Percentiles rank a stretch among this genome's conserved stretches.
phyloP scores from a whole-genome alignment of 1,140 invertebrate species.

The Camponotus vicinus region DNA sequence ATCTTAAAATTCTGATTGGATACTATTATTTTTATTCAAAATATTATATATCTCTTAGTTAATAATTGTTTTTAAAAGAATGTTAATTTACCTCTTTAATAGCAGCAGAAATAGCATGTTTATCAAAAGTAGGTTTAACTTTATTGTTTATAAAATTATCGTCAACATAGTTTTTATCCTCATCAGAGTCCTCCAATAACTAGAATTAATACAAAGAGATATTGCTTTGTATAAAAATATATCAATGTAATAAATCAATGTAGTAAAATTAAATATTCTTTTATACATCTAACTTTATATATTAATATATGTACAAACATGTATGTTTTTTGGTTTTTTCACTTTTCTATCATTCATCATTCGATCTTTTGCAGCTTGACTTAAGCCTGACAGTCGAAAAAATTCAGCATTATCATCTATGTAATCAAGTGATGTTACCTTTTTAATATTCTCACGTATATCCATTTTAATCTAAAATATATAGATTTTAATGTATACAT shows the following conservation, averaged over 20 bases:
- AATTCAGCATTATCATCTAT: slow-evolving; percentile 18
- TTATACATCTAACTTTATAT: background rate
- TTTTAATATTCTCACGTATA: slow-evolving; percentile 50
- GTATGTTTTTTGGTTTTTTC: slow-evolving; percentile 42
- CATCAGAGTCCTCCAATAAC: slow-evolving; percentile 11
- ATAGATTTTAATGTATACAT: background rate
- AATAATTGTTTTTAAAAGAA: background rate
- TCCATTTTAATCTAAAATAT: slow-evolving; percentile 41
- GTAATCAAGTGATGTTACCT: slow-evolving; percentile 21
- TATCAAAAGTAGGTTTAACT: slow-evolving; percentile 6
- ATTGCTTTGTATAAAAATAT: background rate
- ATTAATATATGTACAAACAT: slow-evolving; percentile 49
- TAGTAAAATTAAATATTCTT: slow-evolving; percentile 3
- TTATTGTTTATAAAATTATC: background rate
- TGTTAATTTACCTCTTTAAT: slow-evolving; percentile 48
- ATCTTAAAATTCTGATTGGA: background rate
- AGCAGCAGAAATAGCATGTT: slow-evolving; percentile 36
- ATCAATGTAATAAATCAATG: background rate
- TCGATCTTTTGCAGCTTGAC: slow-evolving; percentile 23
- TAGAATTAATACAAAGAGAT: slow-evolving; percentile 22
- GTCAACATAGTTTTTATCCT: background rate
- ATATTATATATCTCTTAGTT: background rate
- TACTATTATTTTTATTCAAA: background rate
- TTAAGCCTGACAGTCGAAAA: background rate
- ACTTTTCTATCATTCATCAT: slow-evolving; percentile 16